These are phyloP conservation scores for Vicugna pacos DNA, from an alignment of 2,113 vertebrate genomes.

Conservation along the genomic window DNA sequence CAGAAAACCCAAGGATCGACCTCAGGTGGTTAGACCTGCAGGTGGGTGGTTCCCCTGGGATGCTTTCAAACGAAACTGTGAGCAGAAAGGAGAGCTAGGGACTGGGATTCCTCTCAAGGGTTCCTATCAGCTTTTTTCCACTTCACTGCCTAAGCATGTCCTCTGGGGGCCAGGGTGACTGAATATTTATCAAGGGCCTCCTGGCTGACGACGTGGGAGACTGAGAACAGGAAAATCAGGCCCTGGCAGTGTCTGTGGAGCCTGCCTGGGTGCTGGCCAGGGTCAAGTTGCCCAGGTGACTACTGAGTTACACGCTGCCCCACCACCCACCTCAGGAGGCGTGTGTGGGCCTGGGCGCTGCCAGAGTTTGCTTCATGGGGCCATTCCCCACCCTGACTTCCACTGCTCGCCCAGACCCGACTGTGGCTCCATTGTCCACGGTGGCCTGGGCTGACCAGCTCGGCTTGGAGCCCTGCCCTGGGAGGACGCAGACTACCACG, in stretches of 20 bases:
- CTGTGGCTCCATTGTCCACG: constrained; percentile 69
- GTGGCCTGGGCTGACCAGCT: constrained; percentile 53
- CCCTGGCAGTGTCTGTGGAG: background rate
- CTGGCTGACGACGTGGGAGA: background rate
- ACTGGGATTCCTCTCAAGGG: background rate
- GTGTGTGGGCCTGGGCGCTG: background rate
- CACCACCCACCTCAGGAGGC: background rate
- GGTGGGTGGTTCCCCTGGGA: background rate
- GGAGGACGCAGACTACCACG: background rate
- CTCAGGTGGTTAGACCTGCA: background rate
- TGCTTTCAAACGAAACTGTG: background rate
- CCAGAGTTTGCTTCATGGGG: background rate
- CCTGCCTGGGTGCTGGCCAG: background rate
- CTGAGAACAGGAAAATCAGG: constrained; percentile 68
- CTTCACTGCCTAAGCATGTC: constrained; percentile 5
- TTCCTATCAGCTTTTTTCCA: background rate
- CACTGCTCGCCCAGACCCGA: background rate
- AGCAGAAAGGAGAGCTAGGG: background rate
- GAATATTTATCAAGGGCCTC: constrained; percentile 17
- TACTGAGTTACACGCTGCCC: background rate
- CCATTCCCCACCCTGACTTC: background rate
- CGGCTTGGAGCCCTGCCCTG: constrained; percentile 44
- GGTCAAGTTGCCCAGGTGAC: background rate
- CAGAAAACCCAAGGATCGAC: background rate
- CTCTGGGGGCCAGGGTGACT: background rate